A percentile compares a stretch with the other conserved stretches of the same genome.
Conservation (phyloP, 2,113 vertebrate species). For the Hippopotamus amphibius region DNA sequence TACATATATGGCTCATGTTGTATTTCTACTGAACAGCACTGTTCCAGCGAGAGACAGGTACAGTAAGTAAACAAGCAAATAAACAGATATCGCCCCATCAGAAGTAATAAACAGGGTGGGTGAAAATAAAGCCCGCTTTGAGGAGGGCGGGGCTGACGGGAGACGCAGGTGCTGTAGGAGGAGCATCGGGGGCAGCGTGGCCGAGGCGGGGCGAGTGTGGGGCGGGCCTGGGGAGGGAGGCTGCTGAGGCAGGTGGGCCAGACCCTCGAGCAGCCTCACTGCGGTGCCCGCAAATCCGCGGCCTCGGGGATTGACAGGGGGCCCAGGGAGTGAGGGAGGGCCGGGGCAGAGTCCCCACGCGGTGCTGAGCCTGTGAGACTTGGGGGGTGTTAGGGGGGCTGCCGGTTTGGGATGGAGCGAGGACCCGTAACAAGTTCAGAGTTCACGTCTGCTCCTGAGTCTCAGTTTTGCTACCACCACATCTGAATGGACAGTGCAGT, state of each 20-base stretch:
- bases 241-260: not conserved
- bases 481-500: not conserved
- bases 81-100: not conserved
- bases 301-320: not conserved
- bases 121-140: fast-evolving
- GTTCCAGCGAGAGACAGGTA: not conserved
- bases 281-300: not conserved
- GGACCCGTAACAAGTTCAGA: not conserved
- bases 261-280: not conserved
- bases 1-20: not conserved
- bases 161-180: not conserved
- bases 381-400: not conserved
- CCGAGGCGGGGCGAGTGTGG: too few relatives aligned
- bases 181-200: not conserved
- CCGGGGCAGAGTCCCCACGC: fast-evolving
- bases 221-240: too few relatives aligned
- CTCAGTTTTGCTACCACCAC: not conserved
- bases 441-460: not conserved
- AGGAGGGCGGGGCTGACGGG: fast-evolving
- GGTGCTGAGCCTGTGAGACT: not conserved
- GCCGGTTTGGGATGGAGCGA: not conserved
- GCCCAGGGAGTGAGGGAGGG: not conserved
- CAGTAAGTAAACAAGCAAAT: not conserved
- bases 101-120: not conserved
- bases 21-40: not conserved